Conservation (phyloP, 2,113 vertebrate species). For the Aptenodytes forsteri region DNA sequence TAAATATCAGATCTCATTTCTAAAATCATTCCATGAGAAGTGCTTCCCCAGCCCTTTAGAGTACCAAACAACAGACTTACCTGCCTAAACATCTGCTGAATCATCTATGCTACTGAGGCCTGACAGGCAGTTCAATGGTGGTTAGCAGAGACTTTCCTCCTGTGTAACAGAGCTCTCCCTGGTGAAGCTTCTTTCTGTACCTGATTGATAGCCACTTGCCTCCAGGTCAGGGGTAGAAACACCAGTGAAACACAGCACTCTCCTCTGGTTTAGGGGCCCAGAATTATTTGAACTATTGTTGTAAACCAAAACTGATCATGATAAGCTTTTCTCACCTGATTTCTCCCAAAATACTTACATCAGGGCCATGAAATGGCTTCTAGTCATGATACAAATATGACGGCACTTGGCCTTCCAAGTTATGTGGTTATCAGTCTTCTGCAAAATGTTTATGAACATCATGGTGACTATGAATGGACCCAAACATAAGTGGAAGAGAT, state of each 20-base stretch:
- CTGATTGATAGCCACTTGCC: neutral
- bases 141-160: neutral
- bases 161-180: neutral
- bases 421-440: neutral
- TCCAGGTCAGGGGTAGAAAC: neutral
- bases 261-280: neutral
- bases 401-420: neutral
- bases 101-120: neutral
- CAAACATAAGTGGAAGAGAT: neutral
- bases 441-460: neutral
- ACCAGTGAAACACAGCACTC: neutral
- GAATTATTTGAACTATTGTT: neutral
- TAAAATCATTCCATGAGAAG: neutral
- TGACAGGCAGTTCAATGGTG: neutral
- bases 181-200: neutral
- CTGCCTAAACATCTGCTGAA: neutral
- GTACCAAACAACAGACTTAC: neutral
- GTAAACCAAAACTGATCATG: neutral
- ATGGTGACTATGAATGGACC: neutral
- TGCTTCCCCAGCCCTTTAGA: neutral
- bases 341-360: neutral
- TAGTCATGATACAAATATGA: neutral
- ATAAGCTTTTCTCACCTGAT: neutral
- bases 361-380: neutral
- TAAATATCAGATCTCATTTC: neutral